These are phyloP conservation scores for Sardina pilchardus DNA, from an alignment of 2,113 vertebrate genomes.

Conservation along the genomic window DNA sequence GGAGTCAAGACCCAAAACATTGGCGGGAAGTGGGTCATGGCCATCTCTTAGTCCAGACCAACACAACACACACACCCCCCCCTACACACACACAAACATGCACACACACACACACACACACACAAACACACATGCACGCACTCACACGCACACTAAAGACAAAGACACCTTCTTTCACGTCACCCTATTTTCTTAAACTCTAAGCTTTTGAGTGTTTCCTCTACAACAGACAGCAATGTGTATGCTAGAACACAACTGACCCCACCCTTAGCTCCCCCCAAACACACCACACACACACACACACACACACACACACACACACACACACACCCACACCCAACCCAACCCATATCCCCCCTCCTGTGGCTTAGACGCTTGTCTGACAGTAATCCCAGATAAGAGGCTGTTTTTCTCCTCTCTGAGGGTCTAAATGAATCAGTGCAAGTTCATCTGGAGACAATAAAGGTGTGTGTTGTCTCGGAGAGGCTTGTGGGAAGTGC, in stretches of 20 bases:
- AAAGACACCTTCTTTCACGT: neutral
- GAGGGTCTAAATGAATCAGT: conserved; percentile 29
- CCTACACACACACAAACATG: neutral
- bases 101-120: neutral
- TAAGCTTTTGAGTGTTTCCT: too few species aligned
- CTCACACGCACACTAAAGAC: neutral
- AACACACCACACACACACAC: neutral
- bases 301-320: neutral
- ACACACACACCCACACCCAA: neutral
- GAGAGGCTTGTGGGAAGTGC: conserved; percentile 33
- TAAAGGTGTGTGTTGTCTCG: conserved; percentile 39
- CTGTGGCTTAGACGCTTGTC: conserved; percentile 16
- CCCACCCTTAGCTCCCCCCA: neutral
- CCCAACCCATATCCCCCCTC: neutral
- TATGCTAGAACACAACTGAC: neutral
- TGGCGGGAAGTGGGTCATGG: conserved; percentile 29
- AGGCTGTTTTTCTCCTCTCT: conserved; percentile 13
- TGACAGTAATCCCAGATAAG: conserved; percentile 58
- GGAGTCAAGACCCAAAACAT: conserved; percentile 13
- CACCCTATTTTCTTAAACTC: too few species aligned
- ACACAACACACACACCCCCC: neutral
- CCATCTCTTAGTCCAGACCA: neutral
- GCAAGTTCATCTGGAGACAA: conserved; percentile 56
- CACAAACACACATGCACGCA: neutral
- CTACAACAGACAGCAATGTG: neutral